Evolutionary conservation across 2,113 vertebrate species (phyloP).

Genomic region (Tenrec ecaudatus): DNA sequence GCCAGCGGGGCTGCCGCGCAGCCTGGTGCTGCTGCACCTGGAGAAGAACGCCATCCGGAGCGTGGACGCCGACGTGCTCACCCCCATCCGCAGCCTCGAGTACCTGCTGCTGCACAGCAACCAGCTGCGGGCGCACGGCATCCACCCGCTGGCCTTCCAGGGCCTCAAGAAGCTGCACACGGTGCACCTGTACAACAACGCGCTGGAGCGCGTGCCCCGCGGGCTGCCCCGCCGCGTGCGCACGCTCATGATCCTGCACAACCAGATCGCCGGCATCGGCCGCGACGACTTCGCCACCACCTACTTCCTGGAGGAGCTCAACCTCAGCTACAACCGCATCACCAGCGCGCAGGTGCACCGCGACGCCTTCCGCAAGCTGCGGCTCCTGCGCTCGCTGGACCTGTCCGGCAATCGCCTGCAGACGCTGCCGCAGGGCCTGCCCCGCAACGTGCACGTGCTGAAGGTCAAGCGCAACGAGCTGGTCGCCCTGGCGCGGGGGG

Average conservation of each 20-base stretch:
- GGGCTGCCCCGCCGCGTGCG: slow-evolving; percentile 95
- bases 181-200: slow-evolving; percentile 97
- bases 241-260: slow-evolving; percentile 97
- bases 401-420: slow-evolving; percentile 94
- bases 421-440: slow-evolving; percentile 91
- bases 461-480: slow-evolving; percentile 95
- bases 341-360: slow-evolving; percentile 92
- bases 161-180: slow-evolving; percentile 98
- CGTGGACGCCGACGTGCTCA: slow-evolving; percentile 91
- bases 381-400: slow-evolving; percentile 93
- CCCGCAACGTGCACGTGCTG: slow-evolving; percentile 93
- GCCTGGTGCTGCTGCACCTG: slow-evolving; percentile 95
- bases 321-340: slow-evolving; percentile 98
- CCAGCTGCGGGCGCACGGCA: slow-evolving; percentile 92
- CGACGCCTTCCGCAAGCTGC: slow-evolving; percentile 96
- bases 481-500: slow-evolving; percentile 89
- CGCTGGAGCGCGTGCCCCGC: slow-evolving; percentile 94
- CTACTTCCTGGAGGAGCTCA: slow-evolving; percentile 96
- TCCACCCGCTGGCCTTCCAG: slow-evolving; percentile 94
- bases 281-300: slow-evolving; percentile 94
- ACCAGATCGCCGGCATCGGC: slow-evolving; percentile 93
- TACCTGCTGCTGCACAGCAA: slow-evolving; percentile 98
- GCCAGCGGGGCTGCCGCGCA: slow-evolving; percentile 94
- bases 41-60: slow-evolving; percentile 95
- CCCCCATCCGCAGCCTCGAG: slow-evolving; percentile 93